A percentile compares a stretch with the other conserved stretches of the same genome.
Evolutionary conservation across 2,113 vertebrate genomes (phyloP).

Genomic region (Noctilio leporinus): DNA sequence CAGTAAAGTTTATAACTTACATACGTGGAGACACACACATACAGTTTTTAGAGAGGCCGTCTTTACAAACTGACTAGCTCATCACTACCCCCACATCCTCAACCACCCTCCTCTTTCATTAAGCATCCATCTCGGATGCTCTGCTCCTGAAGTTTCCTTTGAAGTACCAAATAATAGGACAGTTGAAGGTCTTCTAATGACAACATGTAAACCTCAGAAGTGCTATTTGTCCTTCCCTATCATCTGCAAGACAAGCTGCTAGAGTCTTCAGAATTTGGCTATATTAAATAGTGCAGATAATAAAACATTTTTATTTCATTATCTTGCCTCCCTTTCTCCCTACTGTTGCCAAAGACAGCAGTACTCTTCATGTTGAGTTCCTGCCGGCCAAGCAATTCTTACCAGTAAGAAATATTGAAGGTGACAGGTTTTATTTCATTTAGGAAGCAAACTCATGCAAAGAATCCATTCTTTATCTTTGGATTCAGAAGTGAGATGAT

Average conservation of each 20-base stretch:
- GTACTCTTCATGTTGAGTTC: not conserved
- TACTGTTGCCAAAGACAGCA: not conserved
- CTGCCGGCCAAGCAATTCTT: not conserved
- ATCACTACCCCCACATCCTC: not conserved
- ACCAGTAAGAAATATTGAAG: constrained; percentile 19
- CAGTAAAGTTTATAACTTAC: not conserved
- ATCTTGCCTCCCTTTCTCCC: not conserved
- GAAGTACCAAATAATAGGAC: not conserved
- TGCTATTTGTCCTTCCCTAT: not conserved
- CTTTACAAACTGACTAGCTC: not conserved
- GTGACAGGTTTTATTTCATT: constrained; percentile 9
- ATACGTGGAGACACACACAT: not conserved
- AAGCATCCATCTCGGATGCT: not conserved
- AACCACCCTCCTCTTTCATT: not conserved
- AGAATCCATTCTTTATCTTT: not conserved
- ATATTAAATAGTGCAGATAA: not conserved
- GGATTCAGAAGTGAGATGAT: constrained; percentile 8
- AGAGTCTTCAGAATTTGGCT: not conserved
- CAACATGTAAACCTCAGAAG: not conserved
- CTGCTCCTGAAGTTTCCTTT: not conserved
- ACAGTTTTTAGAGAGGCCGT: not conserved
- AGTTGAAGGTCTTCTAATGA: not conserved
- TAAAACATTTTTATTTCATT: not conserved
- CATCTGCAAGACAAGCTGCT: not conserved
- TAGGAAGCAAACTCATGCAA: not conserved